Evolutionary conservation across 2,797 vertebrate species (phyloP).

Genomic region (Lutjanus argentimaculatus): DNA sequence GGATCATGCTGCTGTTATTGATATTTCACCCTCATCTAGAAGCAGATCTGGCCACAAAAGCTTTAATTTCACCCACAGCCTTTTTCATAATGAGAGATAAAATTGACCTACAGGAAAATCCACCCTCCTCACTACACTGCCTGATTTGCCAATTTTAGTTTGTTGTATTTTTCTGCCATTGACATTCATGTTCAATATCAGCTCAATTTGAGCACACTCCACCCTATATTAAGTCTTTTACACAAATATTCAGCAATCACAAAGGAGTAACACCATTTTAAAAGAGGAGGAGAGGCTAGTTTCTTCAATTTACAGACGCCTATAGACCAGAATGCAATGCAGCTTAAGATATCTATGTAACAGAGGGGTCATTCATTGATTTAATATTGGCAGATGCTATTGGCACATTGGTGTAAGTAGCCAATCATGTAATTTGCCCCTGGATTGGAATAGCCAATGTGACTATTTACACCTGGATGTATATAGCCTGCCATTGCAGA

Average conservation of each 20-base stretch:
- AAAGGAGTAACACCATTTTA: not conserved
- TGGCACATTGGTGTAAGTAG: too few relatives aligned
- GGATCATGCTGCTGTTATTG: constrained; percentile 75
- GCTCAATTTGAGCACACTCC: constrained; percentile 1
- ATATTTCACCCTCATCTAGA: constrained; percentile 17
- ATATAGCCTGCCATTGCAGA: too few relatives aligned
- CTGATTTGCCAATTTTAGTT: constrained; percentile 7
- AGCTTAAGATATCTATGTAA: constrained; percentile 1
- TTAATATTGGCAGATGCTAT: not conserved
- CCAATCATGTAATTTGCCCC: too few relatives aligned
- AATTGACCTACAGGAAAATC: constrained; percentile 17
- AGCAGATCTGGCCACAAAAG: constrained; percentile 30
- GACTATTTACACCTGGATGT: too few relatives aligned
- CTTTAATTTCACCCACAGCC: constrained; percentile 42
- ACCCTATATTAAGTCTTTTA: not conserved
- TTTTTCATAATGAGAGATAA: constrained; percentile 30
- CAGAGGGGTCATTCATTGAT: not conserved
- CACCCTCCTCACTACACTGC: not conserved
- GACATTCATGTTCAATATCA: constrained; percentile 13
- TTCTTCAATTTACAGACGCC: constrained; percentile 15
- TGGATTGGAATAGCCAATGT: too few relatives aligned
- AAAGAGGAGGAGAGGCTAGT: not conserved
- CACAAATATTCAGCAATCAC: not conserved
- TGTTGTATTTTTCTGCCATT: not conserved
- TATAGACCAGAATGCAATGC: constrained; percentile 25